Evolutionary conservation across 2,797 vertebrate genomes (phyloP).

Genomic region (Crocidura indochinensis): DNA sequence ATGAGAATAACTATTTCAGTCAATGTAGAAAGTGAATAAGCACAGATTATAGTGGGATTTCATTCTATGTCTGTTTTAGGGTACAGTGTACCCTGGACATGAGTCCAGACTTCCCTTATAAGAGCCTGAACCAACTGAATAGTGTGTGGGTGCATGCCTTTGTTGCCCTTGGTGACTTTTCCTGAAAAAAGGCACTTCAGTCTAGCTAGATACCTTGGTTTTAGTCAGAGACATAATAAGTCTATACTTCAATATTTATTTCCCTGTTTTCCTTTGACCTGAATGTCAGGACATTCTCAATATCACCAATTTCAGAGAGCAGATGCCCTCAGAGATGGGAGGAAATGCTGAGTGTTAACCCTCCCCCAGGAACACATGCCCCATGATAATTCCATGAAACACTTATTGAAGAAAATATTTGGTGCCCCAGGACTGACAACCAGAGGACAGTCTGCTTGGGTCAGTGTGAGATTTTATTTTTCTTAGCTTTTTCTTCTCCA

Average conservation of each 20-base stretch:
- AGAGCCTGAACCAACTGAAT: rapidly evolving
- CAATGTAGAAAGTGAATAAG: neutral
- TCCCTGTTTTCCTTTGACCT: neutral
- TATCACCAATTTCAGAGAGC: neutral
- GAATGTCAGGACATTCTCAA: rapidly evolving
- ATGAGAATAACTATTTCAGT: too few relatives aligned
- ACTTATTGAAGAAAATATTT: rapidly evolving
- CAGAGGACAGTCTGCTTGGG: rapidly evolving
- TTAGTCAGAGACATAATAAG: too few relatives aligned
- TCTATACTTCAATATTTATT: neutral
- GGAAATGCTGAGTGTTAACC: neutral
- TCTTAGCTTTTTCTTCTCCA: neutral
- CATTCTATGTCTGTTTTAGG: rapidly evolving
- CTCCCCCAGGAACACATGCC: rapidly evolving
- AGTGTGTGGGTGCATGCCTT: rapidly evolving
- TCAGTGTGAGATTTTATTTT: neutral
- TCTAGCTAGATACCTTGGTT: rapidly evolving
- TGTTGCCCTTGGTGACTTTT: rapidly evolving
- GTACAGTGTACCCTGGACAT: rapidly evolving
- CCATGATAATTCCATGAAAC: too few relatives aligned
- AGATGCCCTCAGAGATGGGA: neutral
- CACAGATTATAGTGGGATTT: rapidly evolving
- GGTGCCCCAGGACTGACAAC: rapidly evolving
- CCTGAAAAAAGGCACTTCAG: neutral
- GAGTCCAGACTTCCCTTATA: too few relatives aligned